These are phyloP conservation scores for Coreoperca whiteheadi DNA, from an alignment of 2,113 vertebrate genomes.

Conservation along the genomic window DNA sequence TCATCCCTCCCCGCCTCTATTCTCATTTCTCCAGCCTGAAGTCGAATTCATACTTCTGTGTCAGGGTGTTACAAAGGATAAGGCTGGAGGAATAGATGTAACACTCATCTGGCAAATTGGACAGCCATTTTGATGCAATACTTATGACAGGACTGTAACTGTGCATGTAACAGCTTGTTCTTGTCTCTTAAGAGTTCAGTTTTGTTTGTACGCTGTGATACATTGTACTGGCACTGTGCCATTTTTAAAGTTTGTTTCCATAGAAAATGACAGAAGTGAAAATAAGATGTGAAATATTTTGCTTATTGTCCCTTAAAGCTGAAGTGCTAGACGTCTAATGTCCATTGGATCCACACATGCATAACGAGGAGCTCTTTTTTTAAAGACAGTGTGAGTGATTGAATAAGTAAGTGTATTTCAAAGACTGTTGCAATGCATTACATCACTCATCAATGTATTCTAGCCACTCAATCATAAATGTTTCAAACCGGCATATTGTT, in stretches of 20 bases:
- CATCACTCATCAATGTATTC: slow-evolving; percentile 12
- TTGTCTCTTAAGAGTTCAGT: not conserved
- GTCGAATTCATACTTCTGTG: slow-evolving; percentile 24
- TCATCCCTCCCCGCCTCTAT: slow-evolving; percentile 1
- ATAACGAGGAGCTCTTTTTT: slow-evolving; percentile 18
- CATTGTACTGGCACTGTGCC: not conserved
- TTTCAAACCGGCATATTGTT: slow-evolving; percentile 4
- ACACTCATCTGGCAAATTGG: slow-evolving; percentile 9
- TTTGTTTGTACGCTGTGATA: not conserved
- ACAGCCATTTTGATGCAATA: not conserved
- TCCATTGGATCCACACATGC: slow-evolving; percentile 5
- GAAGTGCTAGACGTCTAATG: not conserved
- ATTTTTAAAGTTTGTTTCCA: not conserved
- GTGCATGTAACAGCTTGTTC: not conserved
- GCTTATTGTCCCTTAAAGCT: slow-evolving; percentile 9
- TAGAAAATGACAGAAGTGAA: not conserved
- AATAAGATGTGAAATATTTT: not conserved
- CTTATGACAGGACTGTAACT: slow-evolving; percentile 7
- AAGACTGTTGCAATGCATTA: slow-evolving; percentile 18
- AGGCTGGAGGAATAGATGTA: slow-evolving; percentile 28
- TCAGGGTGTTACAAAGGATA: slow-evolving; percentile 6
- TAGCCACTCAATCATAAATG: slow-evolving; percentile 6
- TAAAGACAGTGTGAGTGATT: slow-evolving; percentile 10
- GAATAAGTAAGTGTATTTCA: slow-evolving; percentile 27
- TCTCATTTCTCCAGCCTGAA: slow-evolving; percentile 40